A percentile compares a stretch with the other conserved stretches of the same genome.
These are phyloP conservation scores for Tachuris rubrigastra DNA, from an alignment of 2,113 vertebrate species.

Conservation along the genomic window DNA sequence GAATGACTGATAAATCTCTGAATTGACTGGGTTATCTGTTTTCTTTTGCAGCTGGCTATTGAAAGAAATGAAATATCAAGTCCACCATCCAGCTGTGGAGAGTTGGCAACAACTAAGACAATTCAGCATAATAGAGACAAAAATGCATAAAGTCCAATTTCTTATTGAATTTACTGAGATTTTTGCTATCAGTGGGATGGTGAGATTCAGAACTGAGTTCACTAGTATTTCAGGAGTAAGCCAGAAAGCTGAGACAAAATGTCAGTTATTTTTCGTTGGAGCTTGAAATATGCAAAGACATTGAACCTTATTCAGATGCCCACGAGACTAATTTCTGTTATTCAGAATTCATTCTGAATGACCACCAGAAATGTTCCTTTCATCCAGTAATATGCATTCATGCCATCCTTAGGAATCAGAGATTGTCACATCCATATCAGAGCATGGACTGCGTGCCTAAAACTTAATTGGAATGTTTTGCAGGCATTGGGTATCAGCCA, in stretches of 20 bases:
- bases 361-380: constrained; percentile 59
- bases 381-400: constrained; percentile 50
- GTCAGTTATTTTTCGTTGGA: constrained; percentile 7
- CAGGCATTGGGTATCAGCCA: constrained; percentile 34
- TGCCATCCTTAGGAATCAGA: constrained; percentile 45
- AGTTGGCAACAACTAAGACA: neutral
- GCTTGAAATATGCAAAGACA: constrained; percentile 40
- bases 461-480: constrained; percentile 62
- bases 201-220: neutral
- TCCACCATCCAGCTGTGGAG: neutral
- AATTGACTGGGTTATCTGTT: neutral
- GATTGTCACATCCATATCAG: constrained; percentile 46
- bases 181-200: neutral
- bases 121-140: neutral
- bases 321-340: constrained; percentile 36
- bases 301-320: constrained; percentile 38
- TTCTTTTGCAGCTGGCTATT: neutral
- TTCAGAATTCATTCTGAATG: constrained; percentile 31
- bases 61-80: neutral
- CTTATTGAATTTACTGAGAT: neutral
- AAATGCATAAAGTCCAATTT: neutral
- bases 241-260: constrained; percentile 16
- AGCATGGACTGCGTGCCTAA: constrained; percentile 25
- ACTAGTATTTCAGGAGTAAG: neutral
- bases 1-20: neutral